Evolutionary conservation across 1,140 invertebrate species (phyloP).

Genomic region (Heliconius himera): DNA sequence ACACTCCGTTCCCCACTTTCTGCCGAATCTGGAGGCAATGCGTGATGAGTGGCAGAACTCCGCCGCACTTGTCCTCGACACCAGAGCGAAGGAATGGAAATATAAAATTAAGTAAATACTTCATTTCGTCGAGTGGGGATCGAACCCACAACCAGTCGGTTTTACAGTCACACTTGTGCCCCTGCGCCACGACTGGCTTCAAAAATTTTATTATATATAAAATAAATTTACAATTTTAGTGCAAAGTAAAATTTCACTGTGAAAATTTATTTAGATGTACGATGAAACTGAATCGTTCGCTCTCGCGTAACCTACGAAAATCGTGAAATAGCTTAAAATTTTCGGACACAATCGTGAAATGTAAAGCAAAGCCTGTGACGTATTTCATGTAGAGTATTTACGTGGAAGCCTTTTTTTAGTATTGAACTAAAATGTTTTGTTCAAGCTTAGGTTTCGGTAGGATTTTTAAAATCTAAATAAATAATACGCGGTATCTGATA

Average conservation of each 20-base stretch:
- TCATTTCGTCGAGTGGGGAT: no score
- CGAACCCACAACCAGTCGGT: no score
- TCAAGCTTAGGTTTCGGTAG: conserved; percentile 47
- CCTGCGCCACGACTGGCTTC: no score
- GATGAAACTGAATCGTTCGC: conserved; percentile 33
- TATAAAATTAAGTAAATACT: no score
- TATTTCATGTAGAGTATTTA: conserved; percentile 49
- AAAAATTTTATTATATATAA: neutral
- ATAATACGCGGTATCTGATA: conserved; percentile 40
- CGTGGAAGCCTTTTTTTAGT: conserved; percentile 41
- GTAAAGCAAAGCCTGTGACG: conserved; percentile 46
- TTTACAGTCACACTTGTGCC: no score
- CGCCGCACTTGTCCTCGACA: no score
- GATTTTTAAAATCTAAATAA: conserved; percentile 42
- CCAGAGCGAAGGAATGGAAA: no score
- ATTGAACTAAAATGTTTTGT: conserved; percentile 51
- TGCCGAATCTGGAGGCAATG: no score
- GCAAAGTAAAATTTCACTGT: conserved; percentile 10
- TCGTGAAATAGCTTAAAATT: conserved; percentile 48
- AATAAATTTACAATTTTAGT: neutral
- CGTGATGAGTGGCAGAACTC: no score
- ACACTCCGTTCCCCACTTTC: no score
- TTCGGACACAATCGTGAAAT: conserved; percentile 44
- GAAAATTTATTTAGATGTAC: conserved; percentile 26
- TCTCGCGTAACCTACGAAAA: conserved; percentile 42